phyloP scores from a whole-genome alignment of 1,140 invertebrate species.

The Cydia splendana region DNA sequence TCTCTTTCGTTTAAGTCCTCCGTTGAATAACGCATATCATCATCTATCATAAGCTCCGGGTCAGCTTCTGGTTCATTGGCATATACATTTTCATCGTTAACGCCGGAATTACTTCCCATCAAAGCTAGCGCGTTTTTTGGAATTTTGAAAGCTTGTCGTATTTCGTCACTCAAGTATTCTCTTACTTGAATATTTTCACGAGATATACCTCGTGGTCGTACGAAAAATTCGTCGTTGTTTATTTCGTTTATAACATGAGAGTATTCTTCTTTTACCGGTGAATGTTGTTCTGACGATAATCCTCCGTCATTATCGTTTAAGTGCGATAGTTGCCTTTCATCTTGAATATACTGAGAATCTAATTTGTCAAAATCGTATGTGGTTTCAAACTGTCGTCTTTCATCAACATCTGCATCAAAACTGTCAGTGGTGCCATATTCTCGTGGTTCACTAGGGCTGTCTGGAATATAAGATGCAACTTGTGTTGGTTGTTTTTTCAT shows the following conservation, averaged over 20 bases:
- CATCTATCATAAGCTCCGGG: conserved; percentile 67
- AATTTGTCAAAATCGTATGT: conserved; percentile 72
- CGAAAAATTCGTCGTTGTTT: conserved; percentile 92
- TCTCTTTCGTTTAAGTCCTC: conserved; percentile 74
- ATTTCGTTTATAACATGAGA: conserved; percentile 88
- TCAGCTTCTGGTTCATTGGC: conserved; percentile 64
- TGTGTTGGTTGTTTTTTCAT: conserved; percentile 59
- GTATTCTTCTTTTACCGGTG: conserved; percentile 70
- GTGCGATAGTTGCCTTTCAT: conserved; percentile 47
- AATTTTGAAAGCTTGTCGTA: conserved; percentile 87
- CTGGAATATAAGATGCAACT: conserved; percentile 51
- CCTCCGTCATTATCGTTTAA: conserved; percentile 43
- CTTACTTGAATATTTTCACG: conserved; percentile 89
- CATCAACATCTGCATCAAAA: conserved; percentile 47
- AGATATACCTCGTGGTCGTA: conserved; percentile 88
- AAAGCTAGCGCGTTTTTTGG: conserved; percentile 83
- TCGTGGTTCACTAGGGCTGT: conserved; percentile 64
- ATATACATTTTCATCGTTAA: conserved; percentile 65
- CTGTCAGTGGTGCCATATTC: conserved; percentile 66
- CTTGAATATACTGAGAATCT: conserved; percentile 57
- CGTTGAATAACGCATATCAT: conserved; percentile 66
- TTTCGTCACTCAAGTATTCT: conserved; percentile 87
- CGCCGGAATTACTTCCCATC: conserved; percentile 71
- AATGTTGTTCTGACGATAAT: conserved; percentile 50
- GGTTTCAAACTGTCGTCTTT: conserved; percentile 57